Conservation (phyloP, 2,113 vertebrate species). For the Crocuta crocuta region DNA sequence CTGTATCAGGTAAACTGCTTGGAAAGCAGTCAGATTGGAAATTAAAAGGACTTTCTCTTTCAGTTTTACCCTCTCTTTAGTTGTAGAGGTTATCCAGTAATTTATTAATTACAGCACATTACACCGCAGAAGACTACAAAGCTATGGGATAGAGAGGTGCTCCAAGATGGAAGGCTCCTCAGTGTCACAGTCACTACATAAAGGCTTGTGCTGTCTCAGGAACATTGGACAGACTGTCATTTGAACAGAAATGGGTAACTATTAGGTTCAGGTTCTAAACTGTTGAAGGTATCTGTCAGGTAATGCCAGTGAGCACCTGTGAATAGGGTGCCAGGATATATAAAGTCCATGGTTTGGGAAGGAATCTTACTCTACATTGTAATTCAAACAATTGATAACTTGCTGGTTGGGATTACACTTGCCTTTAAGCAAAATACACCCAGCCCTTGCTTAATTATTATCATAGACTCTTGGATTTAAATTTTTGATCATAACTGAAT, state of each 20-base stretch:
- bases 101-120: not conserved
- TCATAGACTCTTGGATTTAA: not conserved
- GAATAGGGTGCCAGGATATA: not conserved
- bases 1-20: not conserved
- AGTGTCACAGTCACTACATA: not conserved
- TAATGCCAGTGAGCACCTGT: not conserved
- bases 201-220: not conserved
- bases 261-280: not conserved
- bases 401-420: not conserved
- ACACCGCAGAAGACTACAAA: not conserved
- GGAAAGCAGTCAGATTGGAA: not conserved
- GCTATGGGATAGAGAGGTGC: not conserved
- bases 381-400: not conserved
- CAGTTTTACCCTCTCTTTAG: not conserved
- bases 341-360: not conserved
- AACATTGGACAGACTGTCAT: not conserved
- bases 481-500: not conserved
- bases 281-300: not conserved
- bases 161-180: not conserved
- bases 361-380: not conserved
- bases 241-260: not conserved
- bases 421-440: not conserved
- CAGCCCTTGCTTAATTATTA: not conserved
- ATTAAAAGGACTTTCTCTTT: not conserved
- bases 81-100: not conserved